A percentile compares a stretch with the other conserved stretches of the same genome.
Conservation (phyloP, 2,888 invertebrate species). For the Chironomus tentans region DNA sequence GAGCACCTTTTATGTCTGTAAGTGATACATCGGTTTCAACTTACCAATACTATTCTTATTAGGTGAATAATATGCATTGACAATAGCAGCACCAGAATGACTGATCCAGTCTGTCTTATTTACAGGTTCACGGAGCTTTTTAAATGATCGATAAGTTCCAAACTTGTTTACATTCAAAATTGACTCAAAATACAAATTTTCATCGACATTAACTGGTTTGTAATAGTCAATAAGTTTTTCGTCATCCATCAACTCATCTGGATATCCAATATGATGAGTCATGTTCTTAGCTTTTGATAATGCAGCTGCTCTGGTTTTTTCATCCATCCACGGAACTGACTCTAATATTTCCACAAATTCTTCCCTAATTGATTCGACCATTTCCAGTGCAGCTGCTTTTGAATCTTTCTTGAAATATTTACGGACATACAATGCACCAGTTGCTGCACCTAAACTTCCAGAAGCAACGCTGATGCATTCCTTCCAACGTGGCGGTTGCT, state of each 20-base stretch:
- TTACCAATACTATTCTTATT: slow-evolving; percentile 82
- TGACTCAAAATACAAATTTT: slow-evolving; percentile 62
- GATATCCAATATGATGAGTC: slow-evolving; percentile 86
- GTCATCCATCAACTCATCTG: slow-evolving; percentile 77
- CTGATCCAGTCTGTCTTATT: slow-evolving; percentile 81
- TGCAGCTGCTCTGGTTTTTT: slow-evolving; percentile 63
- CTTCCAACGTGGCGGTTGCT: slow-evolving; percentile 83
- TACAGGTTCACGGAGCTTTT: slow-evolving; percentile 64
- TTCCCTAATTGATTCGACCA: slow-evolving; percentile 75
- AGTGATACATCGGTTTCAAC: too few species aligned
- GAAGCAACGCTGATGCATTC: slow-evolving; percentile 77
- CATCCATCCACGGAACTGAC: slow-evolving; percentile 89
- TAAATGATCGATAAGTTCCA: slow-evolving; percentile 70
- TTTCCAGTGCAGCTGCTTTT: slow-evolving; percentile 72
- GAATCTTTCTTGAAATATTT: slow-evolving; percentile 81
- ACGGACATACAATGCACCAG: slow-evolving; percentile 77
- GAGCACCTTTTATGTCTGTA: too few species aligned
- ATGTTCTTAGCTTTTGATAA: slow-evolving; percentile 72
- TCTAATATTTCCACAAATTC: slow-evolving; percentile 73
- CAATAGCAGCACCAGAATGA: slow-evolving; percentile 73
- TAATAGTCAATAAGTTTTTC: slow-evolving; percentile 73
- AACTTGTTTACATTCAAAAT: slow-evolving; percentile 69
- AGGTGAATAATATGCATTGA: slow-evolving; percentile 78
- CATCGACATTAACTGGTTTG: slow-evolving; percentile 60
- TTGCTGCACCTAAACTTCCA: slow-evolving; percentile 63